Evolutionary conservation across 2,888 invertebrate species (phyloP), one percentile per base, ranked within the genome.

Genomic region (Busseola fusca): DNA sequence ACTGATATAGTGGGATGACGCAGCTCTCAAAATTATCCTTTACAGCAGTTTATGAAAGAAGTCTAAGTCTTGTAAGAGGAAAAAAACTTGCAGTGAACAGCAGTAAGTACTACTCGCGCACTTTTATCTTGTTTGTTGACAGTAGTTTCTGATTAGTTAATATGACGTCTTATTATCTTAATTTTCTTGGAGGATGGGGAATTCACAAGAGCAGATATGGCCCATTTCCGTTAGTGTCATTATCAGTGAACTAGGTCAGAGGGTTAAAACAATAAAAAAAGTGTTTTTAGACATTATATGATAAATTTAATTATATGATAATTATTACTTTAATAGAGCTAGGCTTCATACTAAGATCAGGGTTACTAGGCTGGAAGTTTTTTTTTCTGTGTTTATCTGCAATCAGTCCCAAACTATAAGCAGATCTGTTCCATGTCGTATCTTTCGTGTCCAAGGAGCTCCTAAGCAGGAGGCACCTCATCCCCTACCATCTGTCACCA

Each of bases 111-210:
- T 27, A 5, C 14, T 40, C 9, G 30, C n/a, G 30, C 18, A 18
- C 6, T 40, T 42, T 18, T 9, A 14, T 52, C n/a, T 16, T 30
- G 3, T 9, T 10, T 52, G n/a, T 40, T 27, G n/a, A 68, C n/a
- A n/a, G 40, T 27, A n/a, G 37, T 69, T 14, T n/a, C 25, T n/a
- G 25, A 34, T 16, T 21, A 67, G 5, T 34, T 21, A 18, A 14
- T 34, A 9, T 30, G 25, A 48, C n/a, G 7, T n/a, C 0, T 21
- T 10, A 25, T 69, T 27, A 42, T 69, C n/a, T 34, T 34, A 0
- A 27, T 34, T 25, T 75, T 79, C 18, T 57, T 57, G 9, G 21
- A 48, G 72, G 40, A 59, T 34, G 52, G 79, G 78, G 52, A 59
- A 79, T 73, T 73, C 21, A 18, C 48, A 48, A 18, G 25, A 18